phyloP scores from a whole-genome alignment of 2,888 invertebrate genomes.

The Acleris cristana region DNA sequence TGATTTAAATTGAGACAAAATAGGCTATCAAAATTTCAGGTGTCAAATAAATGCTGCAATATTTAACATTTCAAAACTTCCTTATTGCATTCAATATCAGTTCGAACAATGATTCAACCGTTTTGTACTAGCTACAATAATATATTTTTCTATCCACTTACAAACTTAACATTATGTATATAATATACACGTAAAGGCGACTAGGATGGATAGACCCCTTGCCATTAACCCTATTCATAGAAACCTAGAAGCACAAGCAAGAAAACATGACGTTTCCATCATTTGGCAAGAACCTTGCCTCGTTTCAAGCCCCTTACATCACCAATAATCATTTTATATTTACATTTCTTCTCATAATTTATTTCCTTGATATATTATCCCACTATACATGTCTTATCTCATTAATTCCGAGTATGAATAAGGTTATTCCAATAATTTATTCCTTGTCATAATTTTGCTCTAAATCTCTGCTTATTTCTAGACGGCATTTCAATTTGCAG shows the following conservation, averaged over 20 bases:
- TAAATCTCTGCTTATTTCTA: background rate
- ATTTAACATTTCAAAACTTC: constrained; percentile 22
- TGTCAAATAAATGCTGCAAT: background rate
- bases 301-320: constrained; percentile 5
- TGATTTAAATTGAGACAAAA: background rate
- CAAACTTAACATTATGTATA: constrained; percentile 65
- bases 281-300: constrained; percentile 4
- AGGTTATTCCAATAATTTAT: constrained; percentile 18
- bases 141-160: constrained; percentile 54
- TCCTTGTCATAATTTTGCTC: constrained; percentile 21
- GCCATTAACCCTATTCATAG: constrained; percentile 15
- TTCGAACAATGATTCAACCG: constrained; percentile 40
- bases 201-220: constrained; percentile 8
- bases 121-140: constrained; percentile 63
- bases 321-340: constrained; percentile 3
- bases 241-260: constrained; percentile 29
- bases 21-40: constrained; percentile 8
- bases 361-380: constrained; percentile 8
- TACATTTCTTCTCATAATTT: constrained; percentile 12
- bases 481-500: background rate
- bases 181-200: constrained; percentile 28
- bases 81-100: constrained; percentile 7
- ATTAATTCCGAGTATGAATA: constrained; percentile 19
- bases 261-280: constrained; percentile 4
- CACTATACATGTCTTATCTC: constrained; percentile 23